Conservation (phyloP, 2,888 invertebrate genomes). For the Scaptodrosophila latifasciaeformis region DNA sequence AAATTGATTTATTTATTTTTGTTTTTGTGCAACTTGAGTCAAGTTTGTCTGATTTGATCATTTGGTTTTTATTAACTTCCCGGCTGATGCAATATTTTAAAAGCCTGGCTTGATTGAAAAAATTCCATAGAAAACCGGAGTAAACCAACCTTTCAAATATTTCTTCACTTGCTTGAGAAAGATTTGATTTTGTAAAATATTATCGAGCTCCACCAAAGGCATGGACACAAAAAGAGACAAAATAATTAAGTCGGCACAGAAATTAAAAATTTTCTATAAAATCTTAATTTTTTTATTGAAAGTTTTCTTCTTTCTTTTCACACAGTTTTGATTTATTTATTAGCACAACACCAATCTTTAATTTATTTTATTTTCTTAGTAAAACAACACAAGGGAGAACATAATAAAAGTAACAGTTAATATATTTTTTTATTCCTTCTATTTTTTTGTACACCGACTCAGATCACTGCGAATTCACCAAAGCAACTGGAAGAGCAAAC, state of each 20-base stretch:
- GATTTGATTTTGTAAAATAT: constrained; percentile 18
- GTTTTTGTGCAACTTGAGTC: too few relatives aligned
- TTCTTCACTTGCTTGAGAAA: constrained; percentile 17
- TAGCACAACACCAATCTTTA: constrained; percentile 12
- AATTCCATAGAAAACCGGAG: constrained; percentile 2
- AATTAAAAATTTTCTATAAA: background rate
- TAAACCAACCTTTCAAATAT: constrained; percentile 22
- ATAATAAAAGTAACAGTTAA: too few relatives aligned
- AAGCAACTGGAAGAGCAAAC: too few relatives aligned
- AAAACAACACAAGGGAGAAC: background rate
- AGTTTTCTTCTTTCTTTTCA: constrained; percentile 5
- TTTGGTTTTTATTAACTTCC: background rate
- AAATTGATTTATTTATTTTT: too few relatives aligned
- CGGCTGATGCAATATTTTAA: constrained; percentile 3
- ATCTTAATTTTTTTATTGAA: background rate
- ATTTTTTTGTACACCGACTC: too few relatives aligned
- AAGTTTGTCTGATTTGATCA: too few relatives aligned
- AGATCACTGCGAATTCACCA: too few relatives aligned
- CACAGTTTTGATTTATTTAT: background rate
- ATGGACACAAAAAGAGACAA: constrained; percentile 23
- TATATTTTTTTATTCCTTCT: too few relatives aligned
- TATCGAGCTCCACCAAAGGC: constrained; percentile 21
- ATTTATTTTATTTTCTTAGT: constrained; percentile 7
- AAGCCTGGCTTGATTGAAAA: background rate
- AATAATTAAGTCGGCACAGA: constrained; percentile 2